Evolutionary conservation across 2,113 vertebrate species (phyloP).

Genomic region (Spilogale gracilis): DNA sequence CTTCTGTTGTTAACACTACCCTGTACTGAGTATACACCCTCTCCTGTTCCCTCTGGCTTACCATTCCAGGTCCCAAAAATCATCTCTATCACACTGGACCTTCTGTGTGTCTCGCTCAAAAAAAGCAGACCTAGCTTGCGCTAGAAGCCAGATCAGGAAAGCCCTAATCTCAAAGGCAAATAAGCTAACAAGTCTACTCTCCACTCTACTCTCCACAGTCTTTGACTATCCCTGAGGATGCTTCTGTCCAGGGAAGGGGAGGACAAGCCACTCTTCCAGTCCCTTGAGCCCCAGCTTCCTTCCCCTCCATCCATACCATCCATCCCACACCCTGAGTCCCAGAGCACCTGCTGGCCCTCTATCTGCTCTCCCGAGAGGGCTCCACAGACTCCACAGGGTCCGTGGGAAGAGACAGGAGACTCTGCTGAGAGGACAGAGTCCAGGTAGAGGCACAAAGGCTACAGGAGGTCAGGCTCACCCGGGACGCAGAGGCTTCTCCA

Average conservation of each 20-base stretch:
- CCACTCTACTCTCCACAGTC: neutral
- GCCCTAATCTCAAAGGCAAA: neutral
- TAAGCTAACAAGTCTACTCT: neutral
- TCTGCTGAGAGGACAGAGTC: neutral
- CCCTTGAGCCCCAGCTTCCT: neutral
- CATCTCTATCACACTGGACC: neutral
- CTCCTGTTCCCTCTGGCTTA: neutral
- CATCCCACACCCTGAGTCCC: neutral
- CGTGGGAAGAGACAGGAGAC: neutral
- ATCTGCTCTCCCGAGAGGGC: neutral
- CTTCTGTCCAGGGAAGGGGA: neutral
- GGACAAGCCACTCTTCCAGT: rapidly evolving
- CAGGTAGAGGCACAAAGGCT: neutral
- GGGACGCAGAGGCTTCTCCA: neutral
- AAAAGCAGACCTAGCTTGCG: neutral
- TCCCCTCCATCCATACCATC: neutral
- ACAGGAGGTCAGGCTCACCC: neutral
- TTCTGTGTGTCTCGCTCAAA: neutral
- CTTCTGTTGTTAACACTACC: neutral
- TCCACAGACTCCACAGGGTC: neutral
- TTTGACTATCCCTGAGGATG: rapidly evolving
- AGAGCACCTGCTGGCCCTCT: neutral
- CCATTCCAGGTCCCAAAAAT: neutral
- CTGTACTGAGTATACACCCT: too few relatives aligned
- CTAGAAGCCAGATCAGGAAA: neutral